Conservation (phyloP, 2,888 invertebrate genomes). For the Mesorhabditis sp. region DNA sequence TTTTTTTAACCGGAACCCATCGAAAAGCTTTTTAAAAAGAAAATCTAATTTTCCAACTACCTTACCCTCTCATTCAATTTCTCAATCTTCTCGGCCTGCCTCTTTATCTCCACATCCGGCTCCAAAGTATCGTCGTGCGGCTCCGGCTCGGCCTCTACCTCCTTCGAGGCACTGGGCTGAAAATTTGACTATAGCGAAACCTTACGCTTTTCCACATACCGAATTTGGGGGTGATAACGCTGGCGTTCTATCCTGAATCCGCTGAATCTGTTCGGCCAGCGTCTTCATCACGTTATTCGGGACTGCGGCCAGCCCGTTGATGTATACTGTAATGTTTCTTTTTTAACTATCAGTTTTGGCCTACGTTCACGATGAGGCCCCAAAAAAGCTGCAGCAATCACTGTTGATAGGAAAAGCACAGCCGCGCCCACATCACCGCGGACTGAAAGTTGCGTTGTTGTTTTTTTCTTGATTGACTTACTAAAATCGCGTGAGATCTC, state of each 20-base stretch:
- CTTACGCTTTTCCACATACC: neutral
- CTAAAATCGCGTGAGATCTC: constrained; percentile 1
- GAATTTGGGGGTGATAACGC: neutral
- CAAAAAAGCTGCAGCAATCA: neutral
- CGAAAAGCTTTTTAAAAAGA: too few relatives aligned
- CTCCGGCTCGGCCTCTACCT: too few relatives aligned
- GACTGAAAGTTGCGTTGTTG: neutral
- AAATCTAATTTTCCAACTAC: too few relatives aligned
- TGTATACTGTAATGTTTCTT: neutral
- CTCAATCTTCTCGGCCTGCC: too few relatives aligned
- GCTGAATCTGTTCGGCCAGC: neutral
- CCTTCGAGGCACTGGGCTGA: neutral
- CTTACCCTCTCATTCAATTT: too few relatives aligned
- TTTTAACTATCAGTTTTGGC: neutral
- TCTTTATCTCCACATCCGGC: too few relatives aligned
- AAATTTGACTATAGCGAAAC: neutral
- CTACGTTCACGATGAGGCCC: neutral
- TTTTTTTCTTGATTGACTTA: neutral
- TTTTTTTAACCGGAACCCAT: neutral
- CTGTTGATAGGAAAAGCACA: neutral
- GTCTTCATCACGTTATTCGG: constrained; percentile 2
- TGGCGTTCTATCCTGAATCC: neutral
- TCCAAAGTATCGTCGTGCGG: too few relatives aligned
- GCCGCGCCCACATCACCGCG: neutral
- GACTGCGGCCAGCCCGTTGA: neutral